phyloP scores from a whole-genome alignment of 2,113 vertebrate genomes.

The Kryptolebias marmoratus region DNA sequence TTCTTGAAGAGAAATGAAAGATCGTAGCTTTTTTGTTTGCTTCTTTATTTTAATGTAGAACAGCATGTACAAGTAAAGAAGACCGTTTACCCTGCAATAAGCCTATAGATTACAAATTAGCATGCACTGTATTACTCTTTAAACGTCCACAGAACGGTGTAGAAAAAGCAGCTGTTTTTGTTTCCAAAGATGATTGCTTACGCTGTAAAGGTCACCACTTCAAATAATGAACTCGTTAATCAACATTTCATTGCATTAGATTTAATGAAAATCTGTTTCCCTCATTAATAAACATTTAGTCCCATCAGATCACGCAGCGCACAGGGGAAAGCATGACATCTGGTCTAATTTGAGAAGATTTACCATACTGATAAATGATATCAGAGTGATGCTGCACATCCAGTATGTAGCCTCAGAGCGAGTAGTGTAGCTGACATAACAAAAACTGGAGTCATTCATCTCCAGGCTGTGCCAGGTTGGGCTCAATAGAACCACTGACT shows the following conservation, averaged over 20 bases:
- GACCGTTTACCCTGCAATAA: too few species aligned
- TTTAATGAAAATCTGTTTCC: background rate
- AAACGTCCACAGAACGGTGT: too few species aligned
- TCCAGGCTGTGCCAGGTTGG: background rate
- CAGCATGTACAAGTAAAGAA: too few species aligned
- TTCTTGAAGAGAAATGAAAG: too few species aligned
- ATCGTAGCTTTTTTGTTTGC: too few species aligned
- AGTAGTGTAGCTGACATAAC: background rate
- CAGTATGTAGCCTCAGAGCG: background rate
- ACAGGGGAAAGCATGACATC: background rate
- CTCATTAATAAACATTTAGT: background rate
- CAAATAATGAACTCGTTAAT: background rate
- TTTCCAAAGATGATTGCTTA: too few species aligned
- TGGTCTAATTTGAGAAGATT: background rate
- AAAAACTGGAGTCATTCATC: conserved; percentile 6
- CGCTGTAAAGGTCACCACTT: background rate
- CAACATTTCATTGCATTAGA: background rate
- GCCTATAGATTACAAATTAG: too few species aligned
- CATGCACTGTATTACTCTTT: too few species aligned
- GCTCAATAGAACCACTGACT: conserved; percentile 1
- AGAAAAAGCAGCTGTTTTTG: too few species aligned
- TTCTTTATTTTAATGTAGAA: too few species aligned
- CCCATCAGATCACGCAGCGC: background rate
- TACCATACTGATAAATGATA: background rate
- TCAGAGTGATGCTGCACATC: background rate